phyloP scores from a whole-genome alignment of 2,113 vertebrate species.

The Pygoscelis antarcticus region DNA sequence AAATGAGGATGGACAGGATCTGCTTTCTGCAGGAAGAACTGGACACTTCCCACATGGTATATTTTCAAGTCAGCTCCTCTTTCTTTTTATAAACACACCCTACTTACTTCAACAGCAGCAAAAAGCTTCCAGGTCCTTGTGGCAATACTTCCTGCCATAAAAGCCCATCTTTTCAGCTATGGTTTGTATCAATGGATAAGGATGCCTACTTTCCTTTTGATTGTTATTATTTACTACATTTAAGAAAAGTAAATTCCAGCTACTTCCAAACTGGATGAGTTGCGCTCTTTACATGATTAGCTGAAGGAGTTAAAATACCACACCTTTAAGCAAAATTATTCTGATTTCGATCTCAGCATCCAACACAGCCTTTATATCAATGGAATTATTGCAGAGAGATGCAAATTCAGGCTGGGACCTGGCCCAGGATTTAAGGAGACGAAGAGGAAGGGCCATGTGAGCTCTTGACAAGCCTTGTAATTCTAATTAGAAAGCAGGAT shows the following conservation, averaged over 20 bases:
- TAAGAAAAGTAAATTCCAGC: neutral
- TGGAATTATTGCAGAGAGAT: neutral
- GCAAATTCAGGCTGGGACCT: slow-evolving; percentile 3
- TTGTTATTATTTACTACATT: neutral
- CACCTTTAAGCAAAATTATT: neutral
- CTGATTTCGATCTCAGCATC: neutral
- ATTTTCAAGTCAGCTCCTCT: neutral
- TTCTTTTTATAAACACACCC: neutral
- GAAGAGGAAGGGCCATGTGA: neutral
- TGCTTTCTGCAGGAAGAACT: neutral
- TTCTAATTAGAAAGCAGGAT: slow-evolving; percentile 34
- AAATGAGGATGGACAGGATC: neutral
- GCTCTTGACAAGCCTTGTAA: slow-evolving; percentile 5
- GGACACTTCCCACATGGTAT: neutral
- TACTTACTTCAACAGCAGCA: neutral
- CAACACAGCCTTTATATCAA: neutral
- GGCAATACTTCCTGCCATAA: neutral
- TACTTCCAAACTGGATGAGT: neutral
- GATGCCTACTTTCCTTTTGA: neutral
- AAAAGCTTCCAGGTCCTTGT: neutral
- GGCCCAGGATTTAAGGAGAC: neutral
- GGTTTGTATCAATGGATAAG: neutral
- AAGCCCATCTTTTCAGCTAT: neutral
- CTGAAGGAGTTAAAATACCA: neutral
- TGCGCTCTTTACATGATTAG: neutral